Conservation (phyloP, 2,888 invertebrate genomes). For the Mimas tiliae region DNA sequence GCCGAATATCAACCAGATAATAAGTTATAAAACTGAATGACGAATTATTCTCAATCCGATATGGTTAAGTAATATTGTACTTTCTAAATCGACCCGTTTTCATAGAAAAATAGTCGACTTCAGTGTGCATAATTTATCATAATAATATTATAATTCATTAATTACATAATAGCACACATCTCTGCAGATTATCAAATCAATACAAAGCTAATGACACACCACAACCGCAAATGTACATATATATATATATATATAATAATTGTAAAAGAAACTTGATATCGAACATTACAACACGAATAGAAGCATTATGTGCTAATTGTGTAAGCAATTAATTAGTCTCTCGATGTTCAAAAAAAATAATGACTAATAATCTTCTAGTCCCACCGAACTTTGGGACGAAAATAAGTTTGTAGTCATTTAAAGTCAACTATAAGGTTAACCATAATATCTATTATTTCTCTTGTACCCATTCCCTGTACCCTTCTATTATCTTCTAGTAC, state of each 20-base stretch:
- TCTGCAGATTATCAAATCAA: slow-evolving; percentile 7
- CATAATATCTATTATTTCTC: no score
- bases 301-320: background rate
- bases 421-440: no score
- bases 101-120: slow-evolving; percentile 25
- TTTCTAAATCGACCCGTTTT: slow-evolving; percentile 35
- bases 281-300: background rate
- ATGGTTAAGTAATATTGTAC: slow-evolving; percentile 33
- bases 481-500: no score
- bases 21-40: slow-evolving; percentile 28
- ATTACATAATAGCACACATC: slow-evolving; percentile 26
- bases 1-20: slow-evolving; percentile 1
- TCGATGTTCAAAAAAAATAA: no score
- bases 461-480: no score
- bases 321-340: background rate
- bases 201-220: background rate
- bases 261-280: slow-evolving; percentile 1
- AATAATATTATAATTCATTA: slow-evolving; percentile 19
- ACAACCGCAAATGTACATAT: background rate
- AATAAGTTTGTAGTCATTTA: no score
- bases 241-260: background rate
- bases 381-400: no score
- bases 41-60: slow-evolving; percentile 31
- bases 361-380: no score
- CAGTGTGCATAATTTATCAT: slow-evolving; percentile 7